phyloP scores from a whole-genome alignment of 2,113 vertebrate species.

The Cyphomyrus plagiostoma region DNA sequence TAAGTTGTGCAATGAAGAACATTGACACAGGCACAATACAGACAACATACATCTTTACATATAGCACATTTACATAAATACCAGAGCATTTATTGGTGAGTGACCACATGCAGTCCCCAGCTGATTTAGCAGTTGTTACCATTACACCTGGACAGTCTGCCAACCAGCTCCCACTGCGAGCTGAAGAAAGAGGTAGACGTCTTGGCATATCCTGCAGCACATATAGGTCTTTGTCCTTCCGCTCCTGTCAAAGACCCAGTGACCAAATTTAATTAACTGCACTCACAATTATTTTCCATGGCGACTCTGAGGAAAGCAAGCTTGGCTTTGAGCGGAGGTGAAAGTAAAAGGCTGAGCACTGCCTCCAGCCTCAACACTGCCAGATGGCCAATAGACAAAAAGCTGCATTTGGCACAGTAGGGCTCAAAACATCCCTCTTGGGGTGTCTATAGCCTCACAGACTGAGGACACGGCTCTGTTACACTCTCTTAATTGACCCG shows the following conservation, averaged over 20 bases:
- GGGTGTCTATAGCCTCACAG: not conserved
- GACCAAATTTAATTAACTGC: constrained; percentile 26
- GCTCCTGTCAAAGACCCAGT: constrained; percentile 21
- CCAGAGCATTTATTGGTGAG: not conserved
- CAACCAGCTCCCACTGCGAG: constrained; percentile 7
- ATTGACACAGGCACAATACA: not conserved
- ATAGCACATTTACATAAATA: not conserved
- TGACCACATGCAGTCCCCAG: not conserved
- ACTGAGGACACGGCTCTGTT: constrained; percentile 1
- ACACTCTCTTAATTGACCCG: not conserved
- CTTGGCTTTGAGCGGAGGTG: not conserved
- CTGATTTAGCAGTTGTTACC: not conserved
- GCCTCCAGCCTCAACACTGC: not conserved
- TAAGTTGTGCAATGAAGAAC: not conserved
- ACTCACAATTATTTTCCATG: constrained; percentile 17
- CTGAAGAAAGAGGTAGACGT: constrained; percentile 52
- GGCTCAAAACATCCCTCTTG: constrained; percentile 11
- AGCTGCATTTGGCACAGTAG: constrained; percentile 1
- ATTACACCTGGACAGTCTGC: not conserved
- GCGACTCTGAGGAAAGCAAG: not conserved
- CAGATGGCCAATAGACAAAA: constrained; percentile 13
- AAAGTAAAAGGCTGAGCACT: not conserved
- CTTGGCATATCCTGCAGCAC: constrained; percentile 35
- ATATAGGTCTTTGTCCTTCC: constrained; percentile 24
- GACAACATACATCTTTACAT: not conserved